Evolutionary conservation across 1,140 invertebrate species (phyloP).

Genomic region (Bombyx mori): DNA sequence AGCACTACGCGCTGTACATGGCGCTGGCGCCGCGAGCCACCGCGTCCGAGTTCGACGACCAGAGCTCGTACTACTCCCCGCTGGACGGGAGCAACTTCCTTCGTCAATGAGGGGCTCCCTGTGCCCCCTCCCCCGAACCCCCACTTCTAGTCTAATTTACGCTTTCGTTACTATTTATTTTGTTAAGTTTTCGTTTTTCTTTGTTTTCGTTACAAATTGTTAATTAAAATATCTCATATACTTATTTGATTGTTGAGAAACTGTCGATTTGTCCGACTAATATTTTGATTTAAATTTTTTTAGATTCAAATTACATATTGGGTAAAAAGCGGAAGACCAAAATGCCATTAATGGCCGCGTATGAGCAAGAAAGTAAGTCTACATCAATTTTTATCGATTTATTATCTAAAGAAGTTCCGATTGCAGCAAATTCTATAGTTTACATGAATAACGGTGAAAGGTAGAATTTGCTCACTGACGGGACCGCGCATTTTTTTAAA

Average conservation of each 20-base stretch:
- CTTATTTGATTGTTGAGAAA: neutral
- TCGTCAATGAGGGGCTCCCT: conserved; percentile 28
- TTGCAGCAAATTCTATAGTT: too few species aligned
- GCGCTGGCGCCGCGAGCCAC: conserved; percentile 87
- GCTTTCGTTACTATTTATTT: conserved; percentile 6
- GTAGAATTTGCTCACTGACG: too few species aligned
- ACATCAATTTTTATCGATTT: too few species aligned
- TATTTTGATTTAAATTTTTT: conserved; percentile 21
- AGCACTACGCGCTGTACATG: conserved; percentile 89
- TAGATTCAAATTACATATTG: conserved; percentile 39
- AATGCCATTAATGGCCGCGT: conserved; percentile 10
- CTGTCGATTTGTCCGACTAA: conserved; percentile 2
- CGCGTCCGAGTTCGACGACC: conserved; percentile 88
- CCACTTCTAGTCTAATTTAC: neutral
- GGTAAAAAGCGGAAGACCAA: conserved; percentile 35
- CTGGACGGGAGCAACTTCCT: conserved; percentile 81
- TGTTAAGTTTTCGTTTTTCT: conserved; percentile 8
- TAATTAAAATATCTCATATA: neutral
- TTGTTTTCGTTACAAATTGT: conserved; percentile 1
- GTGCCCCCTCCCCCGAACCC: too few species aligned
- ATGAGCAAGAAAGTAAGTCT: conserved; percentile 26
- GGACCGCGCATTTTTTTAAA: too few species aligned
- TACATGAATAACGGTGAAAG: too few species aligned
- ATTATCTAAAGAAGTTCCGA: too few species aligned
- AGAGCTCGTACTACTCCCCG: conserved; percentile 87